Conservation (phyloP, 2,888 invertebrate genomes). For the Phortica okadai region DNA sequence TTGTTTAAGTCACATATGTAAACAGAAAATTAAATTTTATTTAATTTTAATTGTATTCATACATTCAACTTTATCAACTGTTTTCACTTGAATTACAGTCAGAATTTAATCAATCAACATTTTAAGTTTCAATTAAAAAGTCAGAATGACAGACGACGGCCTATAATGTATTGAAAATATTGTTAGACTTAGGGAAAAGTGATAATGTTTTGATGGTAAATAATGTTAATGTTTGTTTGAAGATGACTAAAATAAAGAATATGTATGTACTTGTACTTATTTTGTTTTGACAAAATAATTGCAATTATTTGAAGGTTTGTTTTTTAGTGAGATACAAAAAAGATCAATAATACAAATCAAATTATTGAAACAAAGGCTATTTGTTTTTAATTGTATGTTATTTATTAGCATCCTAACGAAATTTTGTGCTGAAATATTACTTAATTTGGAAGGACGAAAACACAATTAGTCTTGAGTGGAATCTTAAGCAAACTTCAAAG, state of each 20-base stretch:
- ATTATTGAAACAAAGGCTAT: too few species aligned
- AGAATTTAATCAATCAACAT: background rate
- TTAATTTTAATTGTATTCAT: background rate
- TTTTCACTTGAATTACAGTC: background rate
- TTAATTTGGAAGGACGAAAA: too few species aligned
- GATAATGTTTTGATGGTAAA: background rate
- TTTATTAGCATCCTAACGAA: too few species aligned
- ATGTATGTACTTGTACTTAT: constrained; percentile 1
- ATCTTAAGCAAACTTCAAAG: too few species aligned
- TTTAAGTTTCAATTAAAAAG: too few species aligned
- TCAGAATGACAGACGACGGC: background rate
- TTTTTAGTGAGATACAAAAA: too few species aligned
- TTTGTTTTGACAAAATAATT: background rate
- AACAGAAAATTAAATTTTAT: background rate
- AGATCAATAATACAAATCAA: too few species aligned
- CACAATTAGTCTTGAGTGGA: too few species aligned
- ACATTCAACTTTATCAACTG: background rate
- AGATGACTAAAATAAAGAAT: constrained; percentile 13
- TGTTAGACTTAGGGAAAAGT: background rate
- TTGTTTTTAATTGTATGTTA: too few species aligned
- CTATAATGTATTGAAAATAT: background rate
- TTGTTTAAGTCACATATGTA: background rate
- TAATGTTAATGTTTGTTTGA: constrained; percentile 16
- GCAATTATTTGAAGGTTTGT: background rate
- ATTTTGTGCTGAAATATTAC: too few species aligned